A percentile compares a stretch with the other conserved stretches of the same genome.
phyloP scores from a whole-genome alignment of 2,888 invertebrate species.

The Hymenopus coronatus region DNA sequence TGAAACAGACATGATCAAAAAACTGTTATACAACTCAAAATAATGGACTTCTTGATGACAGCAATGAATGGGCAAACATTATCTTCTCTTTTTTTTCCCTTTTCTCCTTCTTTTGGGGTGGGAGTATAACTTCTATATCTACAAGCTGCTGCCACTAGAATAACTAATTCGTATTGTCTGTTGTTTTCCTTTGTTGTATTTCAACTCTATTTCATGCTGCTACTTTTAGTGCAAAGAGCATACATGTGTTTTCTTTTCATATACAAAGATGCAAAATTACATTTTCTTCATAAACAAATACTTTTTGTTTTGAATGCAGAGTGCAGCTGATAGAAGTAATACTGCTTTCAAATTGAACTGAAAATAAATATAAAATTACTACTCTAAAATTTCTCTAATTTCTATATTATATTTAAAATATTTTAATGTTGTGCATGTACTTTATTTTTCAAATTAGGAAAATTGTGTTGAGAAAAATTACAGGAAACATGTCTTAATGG shows the following conservation, averaged over 20 bases:
- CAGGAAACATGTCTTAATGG: background rate
- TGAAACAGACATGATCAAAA: background rate
- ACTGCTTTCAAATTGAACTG: background rate
- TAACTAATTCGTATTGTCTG: conserved; percentile 12
- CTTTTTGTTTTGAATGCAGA: background rate
- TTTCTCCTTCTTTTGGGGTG: background rate
- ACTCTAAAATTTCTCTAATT: background rate
- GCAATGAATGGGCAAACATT: background rate
- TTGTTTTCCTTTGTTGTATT: background rate
- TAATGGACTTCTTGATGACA: background rate
- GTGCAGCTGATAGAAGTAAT: background rate
- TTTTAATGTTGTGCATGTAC: background rate
- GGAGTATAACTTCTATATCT: background rate
- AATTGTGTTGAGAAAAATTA: background rate
- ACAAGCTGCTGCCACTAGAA: background rate
- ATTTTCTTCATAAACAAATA: background rate
- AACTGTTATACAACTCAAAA: background rate
- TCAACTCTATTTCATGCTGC: background rate
- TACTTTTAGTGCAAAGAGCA: background rate
- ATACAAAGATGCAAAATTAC: background rate
- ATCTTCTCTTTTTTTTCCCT: background rate
- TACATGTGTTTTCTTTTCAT: background rate
- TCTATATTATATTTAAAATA: background rate
- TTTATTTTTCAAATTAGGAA: background rate
- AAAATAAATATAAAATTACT: background rate